Base-by-base conservation (phyloP, 2,113 vertebrate species). In the Gambusia holbrooki region DNA sequence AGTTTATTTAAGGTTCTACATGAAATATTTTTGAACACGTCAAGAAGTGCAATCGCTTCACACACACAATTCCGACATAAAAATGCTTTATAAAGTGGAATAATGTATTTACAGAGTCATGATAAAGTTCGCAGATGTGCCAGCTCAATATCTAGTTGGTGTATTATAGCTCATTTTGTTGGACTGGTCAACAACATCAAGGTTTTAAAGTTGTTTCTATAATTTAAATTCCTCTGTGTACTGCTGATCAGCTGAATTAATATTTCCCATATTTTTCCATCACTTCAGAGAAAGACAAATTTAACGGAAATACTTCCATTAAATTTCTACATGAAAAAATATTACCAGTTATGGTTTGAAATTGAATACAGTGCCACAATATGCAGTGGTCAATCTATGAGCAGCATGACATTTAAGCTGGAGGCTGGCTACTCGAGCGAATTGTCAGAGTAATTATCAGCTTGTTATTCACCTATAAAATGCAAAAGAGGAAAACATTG, bases 101-200 rank as follows among this genome's bases (percentile, higher is more conserved):
- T 71, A 54, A 74, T 82, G 51, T 82, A 86, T 85, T 79, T 73
- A 85, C 83, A 88, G 70, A 28, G 70, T 76, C 54, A 42, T 66
- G 80, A 28, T 45, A 27, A 77, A 68, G 74, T 65, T 40, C n/a
- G 63, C 62, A 80, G 54, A 77, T 81, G 30, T 45, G 13, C 42
- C 42, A 77, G 73, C 30, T 71, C 69, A 63, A 67, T 81, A 68
- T 3, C 71, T 66, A 61, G 71, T 66, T 66, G 69, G 33, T 29
- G 3, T 77, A 42, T 5, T 15, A 4, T 42, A 3, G 14, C 14
- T 42, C 40, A 42, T 42, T 42, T 42, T 42, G 3, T 42, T 42
- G 22, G 48, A 25, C 19, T 54, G 48, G 7, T 54, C 51, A 9
- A 25, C 22, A 22, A 25, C 22, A 54, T 54, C 51, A 54, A 54